phyloP scores from a whole-genome alignment of 2,113 vertebrate genomes.

The Sialia sialis region DNA sequence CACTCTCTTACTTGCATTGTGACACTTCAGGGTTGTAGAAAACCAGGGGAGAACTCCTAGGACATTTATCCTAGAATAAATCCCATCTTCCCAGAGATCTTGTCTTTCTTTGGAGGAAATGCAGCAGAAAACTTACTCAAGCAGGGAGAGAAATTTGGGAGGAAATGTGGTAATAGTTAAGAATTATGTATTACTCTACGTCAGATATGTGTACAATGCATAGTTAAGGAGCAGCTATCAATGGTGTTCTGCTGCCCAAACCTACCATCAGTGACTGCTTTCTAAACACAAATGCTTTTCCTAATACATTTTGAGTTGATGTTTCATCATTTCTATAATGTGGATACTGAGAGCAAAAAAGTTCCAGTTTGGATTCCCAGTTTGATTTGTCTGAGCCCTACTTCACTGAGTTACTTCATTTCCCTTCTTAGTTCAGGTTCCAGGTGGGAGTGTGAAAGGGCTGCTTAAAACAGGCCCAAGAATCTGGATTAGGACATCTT shows the following conservation, averaged over 20 bases:
- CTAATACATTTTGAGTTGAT: neutral
- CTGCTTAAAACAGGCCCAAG: neutral
- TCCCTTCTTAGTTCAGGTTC: neutral
- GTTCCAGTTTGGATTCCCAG: neutral
- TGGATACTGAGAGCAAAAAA: neutral
- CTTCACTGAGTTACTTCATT: neutral
- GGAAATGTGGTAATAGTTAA: neutral
- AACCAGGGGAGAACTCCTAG: neutral
- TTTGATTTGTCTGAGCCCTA: neutral
- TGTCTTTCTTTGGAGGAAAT: neutral
- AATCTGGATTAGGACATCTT: neutral
- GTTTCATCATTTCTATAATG: neutral
- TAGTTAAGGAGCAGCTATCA: neutral
- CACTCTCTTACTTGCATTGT: neutral
- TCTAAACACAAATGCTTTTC: neutral
- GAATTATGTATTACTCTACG: accelerated
- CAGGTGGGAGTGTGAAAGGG: neutral
- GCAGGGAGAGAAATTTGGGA: neutral
- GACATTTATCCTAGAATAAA: neutral
- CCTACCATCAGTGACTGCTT: neutral
- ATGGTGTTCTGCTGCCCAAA: neutral
- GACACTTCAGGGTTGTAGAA: neutral
- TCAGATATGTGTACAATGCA: accelerated
- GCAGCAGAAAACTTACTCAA: neutral
- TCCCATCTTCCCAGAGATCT: neutral